A percentile compares a stretch with the other conserved stretches of the same genome.
Conservation (phyloP, 2,113 vertebrate genomes). For the Phrynosoma platyrhinos region DNA sequence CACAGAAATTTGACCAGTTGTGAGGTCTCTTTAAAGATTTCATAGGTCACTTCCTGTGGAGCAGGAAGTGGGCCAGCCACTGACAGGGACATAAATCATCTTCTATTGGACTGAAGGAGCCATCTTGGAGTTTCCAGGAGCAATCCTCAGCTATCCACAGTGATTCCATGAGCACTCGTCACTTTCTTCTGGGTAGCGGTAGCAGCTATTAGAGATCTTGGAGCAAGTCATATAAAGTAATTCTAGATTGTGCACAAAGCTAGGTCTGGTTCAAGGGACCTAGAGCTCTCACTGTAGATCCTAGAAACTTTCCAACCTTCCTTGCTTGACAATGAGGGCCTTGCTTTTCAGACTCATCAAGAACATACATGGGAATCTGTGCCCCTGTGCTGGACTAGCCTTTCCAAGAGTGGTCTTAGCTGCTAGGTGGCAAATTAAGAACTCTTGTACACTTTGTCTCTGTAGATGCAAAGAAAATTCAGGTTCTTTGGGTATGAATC, state of each 20-base stretch:
- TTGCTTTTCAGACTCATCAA: background rate
- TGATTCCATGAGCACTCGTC: slow-evolving; percentile 2
- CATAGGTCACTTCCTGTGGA: background rate
- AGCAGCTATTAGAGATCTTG: background rate
- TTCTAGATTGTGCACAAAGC: background rate
- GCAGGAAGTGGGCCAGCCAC: background rate
- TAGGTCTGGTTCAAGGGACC: background rate
- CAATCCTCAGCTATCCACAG: background rate
- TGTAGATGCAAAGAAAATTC: background rate
- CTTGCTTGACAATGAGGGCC: background rate
- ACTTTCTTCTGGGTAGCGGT: slow-evolving; percentile 9
- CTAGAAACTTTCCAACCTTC: background rate
- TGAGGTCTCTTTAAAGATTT: background rate
- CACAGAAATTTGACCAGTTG: background rate
- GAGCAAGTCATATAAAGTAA: background rate
- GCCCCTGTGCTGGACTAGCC: background rate
- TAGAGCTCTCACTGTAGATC: background rate
- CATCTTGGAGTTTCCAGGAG: background rate
- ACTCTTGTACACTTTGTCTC: background rate
- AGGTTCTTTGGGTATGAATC: background rate
- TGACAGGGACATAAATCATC: background rate
- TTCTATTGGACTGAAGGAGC: background rate
- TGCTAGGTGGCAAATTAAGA: background rate
- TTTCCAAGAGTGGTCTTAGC: background rate
- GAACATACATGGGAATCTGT: background rate